Percentiles rank a stretch among this genome's conserved stretches.
phyloP scores from a whole-genome alignment of 2,888 invertebrate genomes.

The Dryobotodes eremita region DNA sequence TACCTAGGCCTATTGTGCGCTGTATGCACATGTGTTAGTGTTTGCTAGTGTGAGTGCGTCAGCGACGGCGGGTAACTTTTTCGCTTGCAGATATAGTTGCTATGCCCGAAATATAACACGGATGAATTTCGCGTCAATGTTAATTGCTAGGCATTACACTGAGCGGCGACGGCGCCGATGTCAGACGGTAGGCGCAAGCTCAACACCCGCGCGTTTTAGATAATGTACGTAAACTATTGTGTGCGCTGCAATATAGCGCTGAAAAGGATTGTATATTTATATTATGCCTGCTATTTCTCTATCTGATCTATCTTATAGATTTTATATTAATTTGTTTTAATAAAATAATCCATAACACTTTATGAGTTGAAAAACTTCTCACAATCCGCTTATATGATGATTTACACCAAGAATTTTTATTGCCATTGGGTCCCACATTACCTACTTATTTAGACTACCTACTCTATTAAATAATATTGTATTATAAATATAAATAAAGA shows the following conservation, averaged over 20 bases:
- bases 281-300: neutral
- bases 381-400: conserved; percentile 11
- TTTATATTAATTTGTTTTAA: conserved; percentile 4
- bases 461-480: neutral
- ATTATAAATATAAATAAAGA: neutral
- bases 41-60: conserved; percentile 80
- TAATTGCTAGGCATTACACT: conserved; percentile 80
- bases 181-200: conserved; percentile 60
- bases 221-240: conserved; percentile 46
- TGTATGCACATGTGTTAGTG: conserved; percentile 76
- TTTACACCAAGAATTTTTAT: conserved; percentile 16
- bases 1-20: conserved; percentile 84
- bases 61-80: conserved; percentile 85
- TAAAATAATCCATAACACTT: conserved; percentile 10
- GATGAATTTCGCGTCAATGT: conserved; percentile 86
- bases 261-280: conserved; percentile 22
- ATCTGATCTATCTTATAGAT: neutral
- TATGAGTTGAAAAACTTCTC: conserved; percentile 14
- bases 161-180: conserved; percentile 68
- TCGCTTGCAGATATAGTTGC: conserved; percentile 88
- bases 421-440: conserved; percentile 27
- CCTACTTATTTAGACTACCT: neutral
- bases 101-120: conserved; percentile 89
- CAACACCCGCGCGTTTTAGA: conserved; percentile 55
- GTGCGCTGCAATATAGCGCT: conserved; percentile 20